phyloP scores from a whole-genome alignment of 2,797 vertebrate genomes.

The Myiothlypis coronata region DNA sequence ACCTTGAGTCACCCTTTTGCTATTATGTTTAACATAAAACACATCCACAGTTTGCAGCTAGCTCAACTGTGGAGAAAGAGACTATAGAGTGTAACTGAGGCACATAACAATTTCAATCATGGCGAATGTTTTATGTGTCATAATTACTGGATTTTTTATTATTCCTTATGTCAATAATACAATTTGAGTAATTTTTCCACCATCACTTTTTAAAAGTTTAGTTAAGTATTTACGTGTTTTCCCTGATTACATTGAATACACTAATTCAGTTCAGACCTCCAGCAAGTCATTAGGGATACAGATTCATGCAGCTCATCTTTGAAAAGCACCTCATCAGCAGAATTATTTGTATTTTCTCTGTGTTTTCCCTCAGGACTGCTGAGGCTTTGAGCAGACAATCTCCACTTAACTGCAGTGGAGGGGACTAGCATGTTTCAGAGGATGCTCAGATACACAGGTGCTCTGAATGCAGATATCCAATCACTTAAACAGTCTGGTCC shows the following conservation, averaged over 20 bases:
- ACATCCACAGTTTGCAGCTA: not conserved
- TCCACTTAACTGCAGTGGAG: not conserved
- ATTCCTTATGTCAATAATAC: not conserved
- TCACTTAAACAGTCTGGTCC: not conserved
- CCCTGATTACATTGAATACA: not conserved
- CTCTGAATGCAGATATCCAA: not conserved
- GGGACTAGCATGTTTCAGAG: not conserved
- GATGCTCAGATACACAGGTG: not conserved
- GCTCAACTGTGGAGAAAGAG: not conserved
- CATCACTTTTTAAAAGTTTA: not conserved
- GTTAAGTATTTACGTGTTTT: not conserved
- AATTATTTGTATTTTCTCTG: not conserved
- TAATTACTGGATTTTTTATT: not conserved
- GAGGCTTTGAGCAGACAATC: not conserved
- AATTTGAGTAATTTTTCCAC: not conserved
- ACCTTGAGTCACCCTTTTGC: not conserved
- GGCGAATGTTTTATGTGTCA: not conserved
- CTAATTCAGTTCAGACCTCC: not conserved
- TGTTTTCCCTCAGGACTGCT: not conserved
- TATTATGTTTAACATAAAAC: not conserved
- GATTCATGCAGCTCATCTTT: not conserved
- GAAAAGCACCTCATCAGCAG: not conserved
- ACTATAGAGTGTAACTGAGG: not conserved
- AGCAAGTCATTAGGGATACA: not conserved
- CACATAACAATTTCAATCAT: not conserved